Percentiles rank a stretch among this genome's conserved stretches.
Evolutionary conservation across 2,113 vertebrate species (phyloP).

Genomic region (Nibea coibor): DNA sequence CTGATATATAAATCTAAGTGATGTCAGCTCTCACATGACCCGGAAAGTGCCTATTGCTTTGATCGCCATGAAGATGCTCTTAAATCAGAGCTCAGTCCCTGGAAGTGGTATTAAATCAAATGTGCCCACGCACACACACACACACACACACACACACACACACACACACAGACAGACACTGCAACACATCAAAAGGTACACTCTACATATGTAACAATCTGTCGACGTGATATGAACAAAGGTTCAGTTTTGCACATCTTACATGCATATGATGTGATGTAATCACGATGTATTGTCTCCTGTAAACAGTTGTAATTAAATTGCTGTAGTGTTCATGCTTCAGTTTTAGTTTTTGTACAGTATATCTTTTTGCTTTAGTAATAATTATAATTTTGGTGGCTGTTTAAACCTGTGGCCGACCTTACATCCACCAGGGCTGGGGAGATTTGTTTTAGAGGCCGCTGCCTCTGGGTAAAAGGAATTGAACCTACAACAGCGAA

Average conservation of each 20-base stretch:
- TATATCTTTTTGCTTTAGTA: background rate
- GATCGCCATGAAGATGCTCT: slow-evolving; percentile 51
- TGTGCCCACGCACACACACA: background rate
- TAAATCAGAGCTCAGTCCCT: slow-evolving; percentile 64
- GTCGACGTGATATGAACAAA: slow-evolving; percentile 22
- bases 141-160: slow-evolving; percentile 1
- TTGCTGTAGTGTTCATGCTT: background rate
- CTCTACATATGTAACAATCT: slow-evolving; percentile 35
- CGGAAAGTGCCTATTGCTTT: slow-evolving; percentile 52
- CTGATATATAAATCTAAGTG: slow-evolving; percentile 52
- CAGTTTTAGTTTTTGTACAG: background rate
- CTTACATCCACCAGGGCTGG: slow-evolving; percentile 28
- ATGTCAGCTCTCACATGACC: slow-evolving; percentile 63
- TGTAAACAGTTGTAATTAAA: background rate
- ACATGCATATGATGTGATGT: slow-evolving; percentile 23
- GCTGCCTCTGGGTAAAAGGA: slow-evolving; percentile 40
- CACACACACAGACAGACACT: slow-evolving; percentile 10
- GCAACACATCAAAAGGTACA: background rate
- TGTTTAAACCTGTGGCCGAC: slow-evolving; percentile 24
- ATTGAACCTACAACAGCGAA: slow-evolving; percentile 37
- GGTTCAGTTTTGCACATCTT: slow-evolving; percentile 9
- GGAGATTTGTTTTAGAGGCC: slow-evolving; percentile 21
- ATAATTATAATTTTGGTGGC: slow-evolving; percentile 6
- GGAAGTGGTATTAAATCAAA: slow-evolving; percentile 67
- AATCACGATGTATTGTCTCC: background rate